These are phyloP conservation scores for Philopotamus ludificatus DNA, from an alignment of 1,140 invertebrate species.

Conservation along the genomic window DNA sequence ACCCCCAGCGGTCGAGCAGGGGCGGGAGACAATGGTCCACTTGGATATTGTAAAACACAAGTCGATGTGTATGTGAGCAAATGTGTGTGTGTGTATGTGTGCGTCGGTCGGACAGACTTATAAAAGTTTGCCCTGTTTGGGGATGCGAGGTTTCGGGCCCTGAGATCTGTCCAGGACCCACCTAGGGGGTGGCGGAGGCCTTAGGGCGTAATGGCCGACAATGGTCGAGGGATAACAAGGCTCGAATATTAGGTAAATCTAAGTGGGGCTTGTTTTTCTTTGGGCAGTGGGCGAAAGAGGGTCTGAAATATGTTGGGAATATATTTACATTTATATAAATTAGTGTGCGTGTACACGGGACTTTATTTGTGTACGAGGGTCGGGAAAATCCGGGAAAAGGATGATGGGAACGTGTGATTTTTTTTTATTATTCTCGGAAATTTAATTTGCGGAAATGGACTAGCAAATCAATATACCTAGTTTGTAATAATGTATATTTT, in stretches of 20 bases:
- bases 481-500: no score
- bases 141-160: conserved; percentile 18
- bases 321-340: no score
- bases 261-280: conserved; percentile 27
- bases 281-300: conserved; percentile 1
- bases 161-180: conserved; percentile 20
- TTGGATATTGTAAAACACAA: conserved; percentile 31
- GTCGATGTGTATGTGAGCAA: conserved; percentile 5
- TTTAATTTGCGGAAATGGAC: no score
- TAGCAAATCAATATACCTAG: no score
- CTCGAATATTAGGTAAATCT: conserved; percentile 31
- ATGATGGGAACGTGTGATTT: no score
- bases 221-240: conserved; percentile 32
- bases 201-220: conserved; percentile 45
- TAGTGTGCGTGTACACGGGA: no score
- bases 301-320: no score
- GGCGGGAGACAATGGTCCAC: conserved; percentile 27
- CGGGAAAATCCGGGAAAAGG: no score
- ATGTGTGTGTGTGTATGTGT: not conserved
- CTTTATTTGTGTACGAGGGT: no score
- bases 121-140: conserved; percentile 29
- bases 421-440: no score
- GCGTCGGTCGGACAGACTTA: conserved; percentile 25
- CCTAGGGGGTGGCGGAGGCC: conserved; percentile 44
- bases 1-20: conserved; percentile 1